Evolutionary conservation across 2,797 vertebrate species (phyloP).

Genomic region (Syngnathus rostellatus): DNA sequence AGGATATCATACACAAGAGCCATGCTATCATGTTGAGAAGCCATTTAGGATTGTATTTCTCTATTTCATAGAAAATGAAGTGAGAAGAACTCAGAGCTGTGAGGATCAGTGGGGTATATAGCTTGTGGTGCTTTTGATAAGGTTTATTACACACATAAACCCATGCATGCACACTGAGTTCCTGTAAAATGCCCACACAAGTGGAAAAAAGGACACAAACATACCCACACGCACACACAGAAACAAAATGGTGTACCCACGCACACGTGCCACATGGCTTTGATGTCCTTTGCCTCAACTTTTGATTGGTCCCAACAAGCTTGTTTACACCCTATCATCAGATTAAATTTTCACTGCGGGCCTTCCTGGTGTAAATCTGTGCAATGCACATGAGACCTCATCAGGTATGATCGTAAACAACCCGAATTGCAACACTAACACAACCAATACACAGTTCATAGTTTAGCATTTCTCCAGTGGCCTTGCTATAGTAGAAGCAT

Average conservation of each 20-base stretch:
- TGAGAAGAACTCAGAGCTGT: slow-evolving; percentile 12
- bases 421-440: slow-evolving; percentile 19
- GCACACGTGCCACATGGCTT: slow-evolving; percentile 37
- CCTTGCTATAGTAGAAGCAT: not conserved
- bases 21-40: slow-evolving; percentile 32
- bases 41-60: slow-evolving; percentile 28
- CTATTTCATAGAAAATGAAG: slow-evolving; percentile 24
- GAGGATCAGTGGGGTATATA: slow-evolving; percentile 20
- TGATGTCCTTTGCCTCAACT: slow-evolving; percentile 46
- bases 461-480: not conserved
- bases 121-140: slow-evolving; percentile 24
- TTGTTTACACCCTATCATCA: slow-evolving; percentile 63
- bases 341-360: slow-evolving; percentile 62
- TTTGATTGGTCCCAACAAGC: slow-evolving; percentile 65
- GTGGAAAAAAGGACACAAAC: slow-evolving; percentile 8
- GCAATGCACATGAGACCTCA: slow-evolving; percentile 37
- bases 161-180: slow-evolving; percentile 3
- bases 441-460: too few species aligned
- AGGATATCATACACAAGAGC: slow-evolving; percentile 23
- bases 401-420: slow-evolving; percentile 48
- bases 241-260: not conserved
- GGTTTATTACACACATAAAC: slow-evolving; percentile 25
- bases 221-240: slow-evolving; percentile 13
- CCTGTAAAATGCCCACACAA: slow-evolving; percentile 4
- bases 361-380: slow-evolving; percentile 49